Evolutionary conservation across 2,113 vertebrate genomes (phyloP).

Genomic region (Chaetodon trifascialis): DNA sequence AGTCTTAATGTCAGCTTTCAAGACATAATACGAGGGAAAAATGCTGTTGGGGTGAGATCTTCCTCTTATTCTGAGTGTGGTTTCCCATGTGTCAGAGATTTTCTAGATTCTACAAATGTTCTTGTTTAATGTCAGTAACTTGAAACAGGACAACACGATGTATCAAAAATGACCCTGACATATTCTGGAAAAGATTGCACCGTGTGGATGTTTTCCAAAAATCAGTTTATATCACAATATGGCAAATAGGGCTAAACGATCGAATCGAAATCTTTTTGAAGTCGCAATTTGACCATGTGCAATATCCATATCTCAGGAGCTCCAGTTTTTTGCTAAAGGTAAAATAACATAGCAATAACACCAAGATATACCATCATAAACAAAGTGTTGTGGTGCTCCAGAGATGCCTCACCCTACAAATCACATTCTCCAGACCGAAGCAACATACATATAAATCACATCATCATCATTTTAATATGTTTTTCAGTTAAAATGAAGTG

Average conservation of each 20-base stretch:
- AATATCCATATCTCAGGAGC: too few species aligned
- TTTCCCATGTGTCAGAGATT: not conserved
- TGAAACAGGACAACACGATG: slow-evolving; percentile 11
- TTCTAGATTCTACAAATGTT: not conserved
- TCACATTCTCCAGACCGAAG: too few species aligned
- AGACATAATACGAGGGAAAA: slow-evolving; percentile 24
- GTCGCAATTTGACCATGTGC: too few species aligned
- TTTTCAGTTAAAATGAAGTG: too few species aligned
- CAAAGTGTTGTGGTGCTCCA: too few species aligned
- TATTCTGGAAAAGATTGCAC: not conserved
- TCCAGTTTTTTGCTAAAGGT: too few species aligned
- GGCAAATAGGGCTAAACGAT: not conserved
- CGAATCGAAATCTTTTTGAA: too few species aligned
- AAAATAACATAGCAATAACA: too few species aligned
- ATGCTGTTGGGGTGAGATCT: not conserved
- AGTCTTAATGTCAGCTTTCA: slow-evolving; percentile 38
- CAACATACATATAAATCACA: too few species aligned
- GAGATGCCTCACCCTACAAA: too few species aligned
- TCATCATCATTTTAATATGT: too few species aligned
- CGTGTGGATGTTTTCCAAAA: not conserved
- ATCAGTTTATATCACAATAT: not conserved
- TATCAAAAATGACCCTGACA: not conserved
- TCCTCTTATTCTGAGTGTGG: slow-evolving; percentile 7
- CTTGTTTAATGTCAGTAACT: not conserved
- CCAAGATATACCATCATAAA: too few species aligned